Base-by-base conservation (phyloP, 2,113 vertebrate genomes). In the Empidonax alnorum region DNA sequence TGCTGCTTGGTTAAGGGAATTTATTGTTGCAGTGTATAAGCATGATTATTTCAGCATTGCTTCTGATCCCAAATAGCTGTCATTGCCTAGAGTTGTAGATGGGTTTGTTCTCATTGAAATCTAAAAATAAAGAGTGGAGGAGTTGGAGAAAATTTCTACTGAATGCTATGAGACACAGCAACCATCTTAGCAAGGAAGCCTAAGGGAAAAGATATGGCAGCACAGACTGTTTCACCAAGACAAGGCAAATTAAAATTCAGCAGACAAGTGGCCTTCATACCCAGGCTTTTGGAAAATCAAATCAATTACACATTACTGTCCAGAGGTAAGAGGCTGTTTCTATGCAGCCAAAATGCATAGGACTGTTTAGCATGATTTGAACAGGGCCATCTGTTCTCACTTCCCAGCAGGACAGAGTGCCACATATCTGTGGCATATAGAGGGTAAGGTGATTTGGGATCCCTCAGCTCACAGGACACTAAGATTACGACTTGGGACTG, bases 1-100 rank as follows among this genome's bases (percentile, higher is more conserved):
- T 90, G 55, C 68, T 93, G 25, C 47, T 93, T 93, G 67, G 68
- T 73, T 89, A 84, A 92, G 75, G 59, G 58, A 95, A 87, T 84
- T 93, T 69, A 91, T 84, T 78, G 63, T 77, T 96, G 74, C 78
- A 39, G 28, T 77, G n/a, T 59, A 39, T 33, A 12, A 88, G 47
- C 16, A 24, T 46, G 76, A 79, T 89, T 93, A 80, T 93, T 96
- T 93, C 19, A 7, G 41, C 76, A 49, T 50, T 63, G 42, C 46
- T 90, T 90, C 79, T 93, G 35, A 95, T 96, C 88, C 56, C 68
- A 84, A 93, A 90, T 71, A 86, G 44, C 83, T 95, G 33, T 72
- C 85, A 78, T 56, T 74, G 49, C 49, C 47, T 84, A 67, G 31
- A 75, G 23, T 61, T 78, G 65, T 78, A 59, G 41, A 75, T 52